Conservation (phyloP, 2,113 vertebrate species). For the Varanus salvator region DNA sequence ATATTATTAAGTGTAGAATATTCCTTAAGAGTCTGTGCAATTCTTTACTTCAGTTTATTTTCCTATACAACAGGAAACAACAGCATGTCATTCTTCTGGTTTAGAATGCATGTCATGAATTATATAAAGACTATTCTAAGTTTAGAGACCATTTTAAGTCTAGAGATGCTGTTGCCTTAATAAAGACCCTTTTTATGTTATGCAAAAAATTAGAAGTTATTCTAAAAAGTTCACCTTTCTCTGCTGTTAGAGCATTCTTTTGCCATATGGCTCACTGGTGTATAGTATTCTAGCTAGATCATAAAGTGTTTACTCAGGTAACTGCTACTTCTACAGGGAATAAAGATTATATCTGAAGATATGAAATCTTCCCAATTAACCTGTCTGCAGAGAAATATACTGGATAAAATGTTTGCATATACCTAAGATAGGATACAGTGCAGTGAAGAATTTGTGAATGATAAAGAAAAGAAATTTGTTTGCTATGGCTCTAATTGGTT, state of each 20-base stretch:
- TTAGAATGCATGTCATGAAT: not conserved
- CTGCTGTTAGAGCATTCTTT: not conserved
- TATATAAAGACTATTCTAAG: not conserved
- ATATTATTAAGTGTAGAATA: not conserved
- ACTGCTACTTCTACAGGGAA: constrained; percentile 59
- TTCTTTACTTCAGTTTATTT: not conserved
- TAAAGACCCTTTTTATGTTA: not conserved
- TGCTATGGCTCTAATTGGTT: constrained; percentile 43
- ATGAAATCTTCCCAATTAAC: constrained; percentile 72
- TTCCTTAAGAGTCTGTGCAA: not conserved
- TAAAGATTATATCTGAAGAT: constrained; percentile 72
- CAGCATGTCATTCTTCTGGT: not conserved
- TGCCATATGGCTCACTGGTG: constrained; percentile 43
- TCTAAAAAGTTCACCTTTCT: not conserved
- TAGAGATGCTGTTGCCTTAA: not conserved
- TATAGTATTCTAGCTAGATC: constrained; percentile 57
- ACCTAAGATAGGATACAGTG: constrained; percentile 63
- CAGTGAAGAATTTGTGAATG: constrained; percentile 57
- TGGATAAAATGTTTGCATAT: constrained; percentile 66
- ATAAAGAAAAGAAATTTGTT: constrained; percentile 54
- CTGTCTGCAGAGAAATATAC: constrained; percentile 58
- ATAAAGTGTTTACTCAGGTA: constrained; percentile 60
- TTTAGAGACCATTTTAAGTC: not conserved
- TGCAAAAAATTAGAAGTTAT: not conserved
- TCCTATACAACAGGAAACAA: not conserved